Evolutionary conservation across 2,113 vertebrate genomes (phyloP), one percentile per base, ranked within the genome.

Genomic region (Lagenorhynchus albirostris): DNA sequence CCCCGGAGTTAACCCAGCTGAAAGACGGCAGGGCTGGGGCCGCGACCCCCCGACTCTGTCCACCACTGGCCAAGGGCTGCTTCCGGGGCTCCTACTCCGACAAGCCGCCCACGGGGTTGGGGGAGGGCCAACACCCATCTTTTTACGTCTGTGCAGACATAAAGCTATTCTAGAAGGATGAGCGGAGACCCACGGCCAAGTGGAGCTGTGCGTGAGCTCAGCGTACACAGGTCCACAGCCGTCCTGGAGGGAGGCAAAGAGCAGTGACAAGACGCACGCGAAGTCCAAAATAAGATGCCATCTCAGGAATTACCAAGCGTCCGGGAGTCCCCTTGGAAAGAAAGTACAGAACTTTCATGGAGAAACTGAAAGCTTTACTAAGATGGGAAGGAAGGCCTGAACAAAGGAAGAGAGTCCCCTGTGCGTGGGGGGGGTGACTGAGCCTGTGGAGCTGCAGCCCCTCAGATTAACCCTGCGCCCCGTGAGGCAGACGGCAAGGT

Each of bases 251-350:
- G 55, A 4, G 31, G 90, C 84, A 3, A 0, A 50, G 3, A 18
- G 41, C 53, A 20, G 0, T 6, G 0, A 11, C 5, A 13, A 81
- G 67, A 50, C 25, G 0, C 4, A 0, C 0, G 29, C 76, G 0
- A 7, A 33, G 25, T 0, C 21, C 41, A 6, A 0, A 44, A 2
- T 1, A 12, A 3, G 33, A 18, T 0, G 50, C 50, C 23, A 0
- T 6, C 18, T 21, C 41, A 2, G 62, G 8, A 8, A 20, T 10
- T 8, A 13, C 0, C 5, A 77, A 53, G 81, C 29, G 3, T 18
- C 74, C 1, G 76, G 41, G 62, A 63, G 10, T 15, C 2, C 20
- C 62, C 82, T 41, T n/a, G 18, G 9, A 20, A 50, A 38, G 53
- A 88, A 44, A 6, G n/a, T 0, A 21, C 60, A 55, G 62, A 6